Evolutionary conservation across 2,113 vertebrate genomes (phyloP).

Genomic region (Procapra przewalskii): DNA sequence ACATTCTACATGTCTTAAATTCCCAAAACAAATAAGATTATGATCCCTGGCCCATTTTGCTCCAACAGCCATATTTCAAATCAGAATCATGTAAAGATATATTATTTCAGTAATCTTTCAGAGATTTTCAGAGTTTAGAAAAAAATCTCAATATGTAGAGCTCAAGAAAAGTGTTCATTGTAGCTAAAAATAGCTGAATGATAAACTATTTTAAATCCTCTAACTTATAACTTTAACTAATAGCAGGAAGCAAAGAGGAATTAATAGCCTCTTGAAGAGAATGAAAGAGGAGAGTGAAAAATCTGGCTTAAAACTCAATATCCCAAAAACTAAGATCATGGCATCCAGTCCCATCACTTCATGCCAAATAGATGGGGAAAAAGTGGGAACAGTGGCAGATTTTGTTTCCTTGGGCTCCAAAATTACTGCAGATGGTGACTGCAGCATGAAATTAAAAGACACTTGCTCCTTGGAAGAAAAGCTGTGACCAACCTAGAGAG

Average conservation of each 20-base stretch:
- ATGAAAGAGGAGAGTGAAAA: neutral
- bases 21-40: neutral
- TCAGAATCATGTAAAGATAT: neutral
- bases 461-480: neutral
- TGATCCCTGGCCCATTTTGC: neutral
- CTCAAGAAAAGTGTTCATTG: neutral
- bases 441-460: neutral
- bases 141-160: neutral
- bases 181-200: neutral
- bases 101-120: neutral
- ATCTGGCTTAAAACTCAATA: neutral
- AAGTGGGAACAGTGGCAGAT: neutral
- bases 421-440: neutral
- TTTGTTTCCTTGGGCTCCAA: neutral
- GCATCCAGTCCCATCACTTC: neutral
- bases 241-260: neutral
- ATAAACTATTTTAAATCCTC: neutral
- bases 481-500: neutral
- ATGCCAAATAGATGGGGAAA: neutral
- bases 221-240: neutral
- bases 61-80: neutral
- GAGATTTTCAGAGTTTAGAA: neutral
- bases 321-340: neutral
- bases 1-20: neutral
- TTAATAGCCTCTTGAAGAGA: neutral